phyloP scores from a whole-genome alignment of 2,113 vertebrate species.

The Scomber scombrus region DNA sequence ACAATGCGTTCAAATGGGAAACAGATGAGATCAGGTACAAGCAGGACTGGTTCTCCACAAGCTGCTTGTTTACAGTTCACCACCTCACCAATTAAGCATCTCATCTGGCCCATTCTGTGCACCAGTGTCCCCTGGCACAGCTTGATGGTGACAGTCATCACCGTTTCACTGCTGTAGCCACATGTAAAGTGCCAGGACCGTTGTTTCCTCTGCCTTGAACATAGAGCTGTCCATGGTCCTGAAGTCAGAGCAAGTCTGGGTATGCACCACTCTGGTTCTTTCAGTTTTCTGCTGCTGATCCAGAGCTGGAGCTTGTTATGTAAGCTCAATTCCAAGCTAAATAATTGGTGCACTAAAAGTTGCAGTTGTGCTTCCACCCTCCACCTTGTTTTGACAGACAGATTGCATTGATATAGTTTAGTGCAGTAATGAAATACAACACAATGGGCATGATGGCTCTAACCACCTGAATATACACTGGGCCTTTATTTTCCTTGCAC shows the following conservation, averaged over 20 bases:
- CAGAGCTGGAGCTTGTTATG: neutral
- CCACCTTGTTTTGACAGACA: neutral
- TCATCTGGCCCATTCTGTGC: conserved; percentile 44
- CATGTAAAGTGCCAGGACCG: conserved; percentile 37
- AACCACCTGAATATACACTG: neutral
- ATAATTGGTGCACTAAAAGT: neutral
- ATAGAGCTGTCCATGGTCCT: conserved; percentile 82
- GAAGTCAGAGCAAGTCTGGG: conserved; percentile 51
- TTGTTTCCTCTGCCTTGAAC: conserved; percentile 2
- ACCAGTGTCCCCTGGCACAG: conserved; percentile 60
- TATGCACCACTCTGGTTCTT: conserved; percentile 6
- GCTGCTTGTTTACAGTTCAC: conserved; percentile 68
- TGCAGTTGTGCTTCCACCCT: neutral
- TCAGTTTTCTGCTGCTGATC: conserved; percentile 2
- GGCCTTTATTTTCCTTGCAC: neutral
- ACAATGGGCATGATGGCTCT: neutral
- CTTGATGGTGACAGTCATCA: conserved; percentile 45
- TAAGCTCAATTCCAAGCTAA: neutral
- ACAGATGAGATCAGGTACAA: conserved; percentile 48
- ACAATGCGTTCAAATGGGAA: conserved; percentile 20
- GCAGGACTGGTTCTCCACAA: conserved; percentile 27
- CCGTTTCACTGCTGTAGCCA: conserved; percentile 29
- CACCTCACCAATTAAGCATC: conserved; percentile 58
- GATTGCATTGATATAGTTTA: neutral
- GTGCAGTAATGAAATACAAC: neutral